phyloP scores from a whole-genome alignment of 2,888 invertebrate species.

The Trimorus sp. region DNA sequence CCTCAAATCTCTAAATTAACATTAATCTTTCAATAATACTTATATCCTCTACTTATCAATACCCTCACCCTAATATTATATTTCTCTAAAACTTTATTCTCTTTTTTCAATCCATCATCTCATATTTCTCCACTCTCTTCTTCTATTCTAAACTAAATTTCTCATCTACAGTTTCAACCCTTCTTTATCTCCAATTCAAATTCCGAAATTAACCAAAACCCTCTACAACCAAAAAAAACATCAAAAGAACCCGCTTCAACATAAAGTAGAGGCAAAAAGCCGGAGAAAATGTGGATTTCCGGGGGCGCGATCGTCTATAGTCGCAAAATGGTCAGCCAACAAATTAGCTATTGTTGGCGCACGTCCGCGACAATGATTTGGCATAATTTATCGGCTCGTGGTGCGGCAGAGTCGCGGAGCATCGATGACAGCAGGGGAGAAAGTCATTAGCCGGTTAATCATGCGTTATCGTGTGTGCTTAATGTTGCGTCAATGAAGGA shows the following conservation, averaged over 20 bases:
- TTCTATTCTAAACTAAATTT: background rate
- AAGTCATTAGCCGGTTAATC: conserved; percentile 81
- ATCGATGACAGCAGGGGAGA: conserved; percentile 69
- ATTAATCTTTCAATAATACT: conserved; percentile 79
- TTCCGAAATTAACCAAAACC: background rate
- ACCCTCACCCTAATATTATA: conserved; percentile 37
- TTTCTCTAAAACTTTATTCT: conserved; percentile 52
- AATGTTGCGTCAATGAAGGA: conserved; percentile 81
- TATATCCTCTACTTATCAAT: conserved; percentile 68
- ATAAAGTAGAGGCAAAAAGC: too few relatives aligned
- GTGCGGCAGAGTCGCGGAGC: conserved; percentile 52
- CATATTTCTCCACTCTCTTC: conserved; percentile 47
- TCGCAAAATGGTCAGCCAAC: too few relatives aligned
- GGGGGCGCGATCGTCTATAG: too few relatives aligned
- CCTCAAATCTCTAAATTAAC: conserved; percentile 59
- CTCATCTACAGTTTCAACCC: too few relatives aligned
- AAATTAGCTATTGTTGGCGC: conserved; percentile 8
- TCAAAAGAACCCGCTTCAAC: too few relatives aligned
- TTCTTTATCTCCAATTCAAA: too few relatives aligned
- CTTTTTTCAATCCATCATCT: conserved; percentile 16
- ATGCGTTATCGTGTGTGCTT: conserved; percentile 81
- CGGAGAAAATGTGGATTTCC: too few relatives aligned
- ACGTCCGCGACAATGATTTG: conserved; percentile 51
- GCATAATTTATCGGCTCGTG: conserved; percentile 52
- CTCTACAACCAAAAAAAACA: background rate